phyloP scores from a whole-genome alignment of 2,113 vertebrate genomes.

The Podilymbus podiceps region DNA sequence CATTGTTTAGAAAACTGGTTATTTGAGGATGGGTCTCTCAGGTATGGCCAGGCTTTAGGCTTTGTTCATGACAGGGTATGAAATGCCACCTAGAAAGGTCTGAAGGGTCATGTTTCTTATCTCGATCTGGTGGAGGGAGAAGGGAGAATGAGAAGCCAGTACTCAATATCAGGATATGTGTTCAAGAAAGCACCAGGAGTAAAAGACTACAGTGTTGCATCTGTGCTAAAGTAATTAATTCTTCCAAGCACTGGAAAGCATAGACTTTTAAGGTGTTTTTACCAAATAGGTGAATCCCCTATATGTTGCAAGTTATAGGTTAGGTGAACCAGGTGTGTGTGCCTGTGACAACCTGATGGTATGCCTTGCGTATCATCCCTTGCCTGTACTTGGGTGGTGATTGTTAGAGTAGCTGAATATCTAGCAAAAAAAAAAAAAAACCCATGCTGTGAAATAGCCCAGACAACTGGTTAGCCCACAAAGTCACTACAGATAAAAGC shows the following conservation, averaged over 20 bases:
- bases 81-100: background rate
- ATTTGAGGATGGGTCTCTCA: background rate
- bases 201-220: background rate
- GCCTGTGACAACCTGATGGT: background rate
- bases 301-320: accelerated
- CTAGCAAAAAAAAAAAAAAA: background rate
- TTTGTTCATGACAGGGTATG: background rate
- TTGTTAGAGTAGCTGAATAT: background rate
- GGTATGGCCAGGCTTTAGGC: background rate
- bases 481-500: background rate
- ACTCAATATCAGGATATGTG: background rate
- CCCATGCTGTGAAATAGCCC: background rate
- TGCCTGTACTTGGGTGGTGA: background rate
- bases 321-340: background rate
- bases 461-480: background rate
- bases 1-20: background rate
- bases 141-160: background rate
- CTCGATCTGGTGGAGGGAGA: background rate
- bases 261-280: background rate
- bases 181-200: background rate
- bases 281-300: background rate
- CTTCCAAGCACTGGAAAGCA: background rate
- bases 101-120: background rate
- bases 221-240: background rate
- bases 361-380: background rate